Evolutionary conservation across 2,888 invertebrate genomes (phyloP).

Genomic region (Melitaea athalia): DNA sequence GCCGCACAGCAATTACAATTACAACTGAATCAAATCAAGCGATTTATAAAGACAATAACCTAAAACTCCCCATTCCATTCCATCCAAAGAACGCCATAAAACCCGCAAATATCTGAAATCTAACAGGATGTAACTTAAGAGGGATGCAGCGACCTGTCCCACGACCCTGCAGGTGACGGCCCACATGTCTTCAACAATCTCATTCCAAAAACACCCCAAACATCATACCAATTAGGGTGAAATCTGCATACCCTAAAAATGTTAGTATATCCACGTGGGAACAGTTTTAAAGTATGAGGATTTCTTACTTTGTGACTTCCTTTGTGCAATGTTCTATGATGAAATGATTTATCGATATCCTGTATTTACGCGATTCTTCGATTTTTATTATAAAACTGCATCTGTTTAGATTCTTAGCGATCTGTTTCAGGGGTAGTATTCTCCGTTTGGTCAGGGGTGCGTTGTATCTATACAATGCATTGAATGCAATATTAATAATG

Average conservation of each 20-base stretch:
- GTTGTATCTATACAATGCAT: constrained; percentile 8
- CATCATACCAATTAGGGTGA: constrained; percentile 24
- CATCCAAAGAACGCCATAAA: constrained; percentile 19
- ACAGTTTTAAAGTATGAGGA: constrained; percentile 71
- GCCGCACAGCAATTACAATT: neutral
- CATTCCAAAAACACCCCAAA: constrained; percentile 33
- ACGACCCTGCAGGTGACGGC: constrained; percentile 76
- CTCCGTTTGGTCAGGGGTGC: constrained; percentile 18
- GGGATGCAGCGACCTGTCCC: constrained; percentile 77
- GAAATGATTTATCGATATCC: constrained; percentile 53
- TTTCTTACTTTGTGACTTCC: constrained; percentile 63
- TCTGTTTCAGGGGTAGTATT: constrained; percentile 43
- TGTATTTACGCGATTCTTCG: neutral
- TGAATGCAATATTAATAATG: constrained; percentile 8
- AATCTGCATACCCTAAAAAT: constrained; percentile 21
- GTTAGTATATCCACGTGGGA: constrained; percentile 63
- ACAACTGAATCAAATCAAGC: neutral
- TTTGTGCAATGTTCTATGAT: constrained; percentile 52
- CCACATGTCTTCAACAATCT: constrained; percentile 47
- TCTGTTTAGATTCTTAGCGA: constrained; percentile 40
- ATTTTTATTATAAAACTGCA: constrained; percentile 24
- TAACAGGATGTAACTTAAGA: constrained; percentile 70
- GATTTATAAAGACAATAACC: neutral
- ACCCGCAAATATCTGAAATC: constrained; percentile 52
- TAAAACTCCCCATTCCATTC: constrained; percentile 25